Evolutionary conservation across 2,888 invertebrate species (phyloP), one percentile per base, ranked within the genome.

Genomic region (Agrilus biguttatus): DNA sequence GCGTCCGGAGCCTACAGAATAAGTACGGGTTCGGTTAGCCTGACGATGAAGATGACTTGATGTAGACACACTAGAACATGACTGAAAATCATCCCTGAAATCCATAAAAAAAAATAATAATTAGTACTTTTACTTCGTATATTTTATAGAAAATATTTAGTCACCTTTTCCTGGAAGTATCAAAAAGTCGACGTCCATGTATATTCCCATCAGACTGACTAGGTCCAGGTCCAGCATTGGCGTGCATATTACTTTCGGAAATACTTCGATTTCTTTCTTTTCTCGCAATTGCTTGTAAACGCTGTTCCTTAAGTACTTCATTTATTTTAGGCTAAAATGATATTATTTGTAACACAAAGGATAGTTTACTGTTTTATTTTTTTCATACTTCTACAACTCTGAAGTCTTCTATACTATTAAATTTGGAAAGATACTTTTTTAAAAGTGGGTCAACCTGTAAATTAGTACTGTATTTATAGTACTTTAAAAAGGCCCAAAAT

Each of bases 401-500:
- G 62, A 92, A 92, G 68, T 92, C 92, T 68, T 92, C 90, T 54
- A 91, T 83, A 50, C 77, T 87, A 58, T 87, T 83, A 67, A 87
- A 92, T 59, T 82, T 81, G 45, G 77, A 72, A 44, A 92, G 69
- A 60, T 79, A 78, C 42, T 79, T 81, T 47, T 77, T 71, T 36
- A 92, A 68, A 57, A 77, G 78, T 1, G 82, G 72, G 49, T 83
- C 81, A 33, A 90, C 84, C 47, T 80, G 77, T 39, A 90, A 69
- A 47, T 81, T 78, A 19, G 69, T 72, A 32, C 83, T 78, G 59
- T 88, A 80, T 64, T 85, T 89, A 69, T 89, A 95, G 72, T 96
- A 97, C 68, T 96, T 96, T 45, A 92, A 72, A 74, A 97, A 98
- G 38, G 96, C 96, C 93, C 97, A 96, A 70, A 98, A 98, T 67